These are phyloP conservation scores for Tribolium freemani DNA, from an alignment of 2,888 invertebrate species.

Conservation along the genomic window DNA sequence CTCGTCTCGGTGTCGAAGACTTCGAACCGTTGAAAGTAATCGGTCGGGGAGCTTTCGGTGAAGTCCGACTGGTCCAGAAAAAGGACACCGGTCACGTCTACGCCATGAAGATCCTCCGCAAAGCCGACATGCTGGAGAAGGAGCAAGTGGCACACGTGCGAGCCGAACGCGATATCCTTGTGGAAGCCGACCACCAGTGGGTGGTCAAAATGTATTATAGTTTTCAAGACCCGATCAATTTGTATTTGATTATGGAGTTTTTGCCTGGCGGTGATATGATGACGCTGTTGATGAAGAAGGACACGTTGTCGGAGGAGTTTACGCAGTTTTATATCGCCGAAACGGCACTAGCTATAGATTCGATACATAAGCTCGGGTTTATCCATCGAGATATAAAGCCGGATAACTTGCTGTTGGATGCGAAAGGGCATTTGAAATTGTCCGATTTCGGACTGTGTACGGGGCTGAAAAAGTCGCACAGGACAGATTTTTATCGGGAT, in stretches of 20 bases:
- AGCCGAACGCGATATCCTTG: constrained; percentile 97
- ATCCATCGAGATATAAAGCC: constrained; percentile 99
- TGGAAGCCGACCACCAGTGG: constrained; percentile 99
- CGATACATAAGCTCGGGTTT: constrained; percentile 98
- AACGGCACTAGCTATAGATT: constrained; percentile 98
- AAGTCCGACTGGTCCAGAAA: constrained; percentile 98
- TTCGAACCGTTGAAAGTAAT: constrained; percentile 98
- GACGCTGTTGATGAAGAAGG: constrained; percentile 99
- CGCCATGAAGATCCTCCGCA: constrained; percentile 99
- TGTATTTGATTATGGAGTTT: constrained; percentile 99
- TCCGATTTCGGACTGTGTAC: constrained; percentile 99
- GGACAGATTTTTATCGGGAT: constrained; percentile 99
- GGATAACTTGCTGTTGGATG: constrained; percentile 96
- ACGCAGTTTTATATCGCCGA: constrained; percentile 99
- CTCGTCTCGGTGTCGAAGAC: constrained; percentile 96
- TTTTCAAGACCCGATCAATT: constrained; percentile 92
- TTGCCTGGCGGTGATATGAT: constrained; percentile 99
- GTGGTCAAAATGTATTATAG: constrained; percentile 99
- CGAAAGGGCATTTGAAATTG: constrained; percentile 97
- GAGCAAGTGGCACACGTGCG: constrained; percentile 95
- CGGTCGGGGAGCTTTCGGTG: constrained; percentile 93
- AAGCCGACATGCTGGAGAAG: constrained; percentile 99
- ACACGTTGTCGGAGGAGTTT: constrained; percentile 98
- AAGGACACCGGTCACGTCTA: constrained; percentile 99
- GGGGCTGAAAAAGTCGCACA: constrained; percentile 97